A percentile compares a stretch with the other conserved stretches of the same genome.
These are phyloP conservation scores for Drosophila lini DNA, from an alignment of 1,140 invertebrate species.

Conservation along the genomic window DNA sequence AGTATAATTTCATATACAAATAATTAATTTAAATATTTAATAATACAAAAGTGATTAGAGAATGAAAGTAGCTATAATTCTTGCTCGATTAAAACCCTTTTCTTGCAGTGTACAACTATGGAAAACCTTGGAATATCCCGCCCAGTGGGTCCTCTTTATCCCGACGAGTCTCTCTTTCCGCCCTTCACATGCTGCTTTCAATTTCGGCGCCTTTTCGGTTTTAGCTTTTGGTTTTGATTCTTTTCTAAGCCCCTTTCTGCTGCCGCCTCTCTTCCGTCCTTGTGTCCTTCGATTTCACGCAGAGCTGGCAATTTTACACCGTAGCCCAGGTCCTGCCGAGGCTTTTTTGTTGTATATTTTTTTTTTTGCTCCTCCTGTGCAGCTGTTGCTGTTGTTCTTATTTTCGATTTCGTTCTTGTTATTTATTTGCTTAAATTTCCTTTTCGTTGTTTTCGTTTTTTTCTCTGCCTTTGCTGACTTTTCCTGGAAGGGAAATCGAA, in stretches of 20 bases:
- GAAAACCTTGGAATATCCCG: slow-evolving; percentile 27
- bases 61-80: no score
- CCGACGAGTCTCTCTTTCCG: slow-evolving; percentile 7
- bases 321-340: slow-evolving; percentile 25
- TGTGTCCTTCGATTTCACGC: slow-evolving; percentile 77
- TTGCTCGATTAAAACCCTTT: not conserved
- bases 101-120: slow-evolving; percentile 9
- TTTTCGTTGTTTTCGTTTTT: slow-evolving; percentile 13
- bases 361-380: slow-evolving; percentile 4
- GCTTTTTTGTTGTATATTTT: not conserved
- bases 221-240: slow-evolving; percentile 78
- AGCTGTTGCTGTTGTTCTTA: slow-evolving; percentile 57
- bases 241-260: slow-evolving; percentile 58
- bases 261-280: not conserved
- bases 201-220: slow-evolving; percentile 74
- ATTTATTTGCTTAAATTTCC: slow-evolving; percentile 69
- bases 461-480: slow-evolving; percentile 15
- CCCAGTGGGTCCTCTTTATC: slow-evolving; percentile 16
- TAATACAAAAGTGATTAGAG: no score
- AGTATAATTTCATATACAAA: not conserved
- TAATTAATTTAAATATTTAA: no score
- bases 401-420: slow-evolving; percentile 67
- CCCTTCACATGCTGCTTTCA: slow-evolving; percentile 69
- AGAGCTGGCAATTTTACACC: slow-evolving; percentile 78
- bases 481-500: slow-evolving; percentile 76